These are phyloP conservation scores for Nymphalis urticae DNA, from an alignment of 2,888 invertebrate species.

Conservation along the genomic window DNA sequence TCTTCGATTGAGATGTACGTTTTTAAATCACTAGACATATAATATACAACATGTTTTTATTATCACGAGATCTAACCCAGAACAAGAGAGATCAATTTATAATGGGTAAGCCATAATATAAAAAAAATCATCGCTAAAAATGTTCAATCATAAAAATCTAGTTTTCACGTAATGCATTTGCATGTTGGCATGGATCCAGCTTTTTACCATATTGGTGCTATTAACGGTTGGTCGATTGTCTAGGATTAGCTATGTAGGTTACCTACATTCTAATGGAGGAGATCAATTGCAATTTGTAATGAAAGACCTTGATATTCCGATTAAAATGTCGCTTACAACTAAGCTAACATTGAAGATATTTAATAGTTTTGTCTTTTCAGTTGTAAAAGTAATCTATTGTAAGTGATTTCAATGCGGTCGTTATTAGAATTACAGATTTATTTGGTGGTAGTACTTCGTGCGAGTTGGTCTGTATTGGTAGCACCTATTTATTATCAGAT, in stretches of 20 bases:
- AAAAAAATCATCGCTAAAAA: not conserved
- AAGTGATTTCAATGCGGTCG: too few species aligned
- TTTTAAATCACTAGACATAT: too few species aligned
- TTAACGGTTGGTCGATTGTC: slow-evolving; percentile 23
- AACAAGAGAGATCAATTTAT: too few species aligned
- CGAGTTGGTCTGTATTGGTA: too few species aligned
- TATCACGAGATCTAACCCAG: too few species aligned
- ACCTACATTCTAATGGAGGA: slow-evolving; percentile 25
- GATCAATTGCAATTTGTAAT: slow-evolving; percentile 15
- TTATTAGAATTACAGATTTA: too few species aligned
- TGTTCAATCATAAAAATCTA: slow-evolving; percentile 8
- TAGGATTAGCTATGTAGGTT: slow-evolving; percentile 26
- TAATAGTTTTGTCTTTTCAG: not conserved
- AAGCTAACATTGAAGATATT: not conserved
- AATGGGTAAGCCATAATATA: too few species aligned
- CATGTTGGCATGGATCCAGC: slow-evolving; percentile 21
- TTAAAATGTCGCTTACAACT: not conserved
- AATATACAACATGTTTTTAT: too few species aligned
- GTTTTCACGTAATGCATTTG: slow-evolving; percentile 14
- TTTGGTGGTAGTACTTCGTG: too few species aligned
- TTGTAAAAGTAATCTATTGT: not conserved
- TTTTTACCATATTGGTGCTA: slow-evolving; percentile 21
- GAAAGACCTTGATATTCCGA: slow-evolving; percentile 5
- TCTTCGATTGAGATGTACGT: too few species aligned
- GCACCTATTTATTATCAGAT: too few species aligned